These are phyloP conservation scores for Melieria picta DNA, from an alignment of 2,888 invertebrate species.

Conservation along the genomic window DNA sequence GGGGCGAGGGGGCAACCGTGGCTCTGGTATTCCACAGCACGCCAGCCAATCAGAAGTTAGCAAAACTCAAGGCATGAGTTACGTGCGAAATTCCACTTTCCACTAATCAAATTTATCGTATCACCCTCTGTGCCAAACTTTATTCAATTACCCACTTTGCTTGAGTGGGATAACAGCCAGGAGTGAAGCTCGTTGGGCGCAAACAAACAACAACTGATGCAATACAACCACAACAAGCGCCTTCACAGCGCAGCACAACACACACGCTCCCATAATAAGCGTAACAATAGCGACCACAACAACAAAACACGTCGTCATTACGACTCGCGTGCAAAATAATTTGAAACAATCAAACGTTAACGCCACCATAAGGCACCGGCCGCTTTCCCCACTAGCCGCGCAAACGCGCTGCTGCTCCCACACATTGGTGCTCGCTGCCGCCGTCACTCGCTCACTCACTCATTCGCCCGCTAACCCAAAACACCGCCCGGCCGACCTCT, in stretches of 20 bases:
- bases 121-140: constrained; percentile 52
- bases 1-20: too few species aligned
- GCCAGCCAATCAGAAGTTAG: not conserved
- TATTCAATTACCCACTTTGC: constrained; percentile 60
- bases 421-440: constrained; percentile 37
- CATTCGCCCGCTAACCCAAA: not conserved
- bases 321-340: constrained; percentile 59
- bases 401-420: constrained; percentile 25
- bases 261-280: not conserved
- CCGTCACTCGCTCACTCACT: constrained; percentile 1
- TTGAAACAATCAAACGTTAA: constrained; percentile 55
- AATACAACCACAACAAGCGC: not conserved
- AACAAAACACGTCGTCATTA: constrained; percentile 40
- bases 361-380: constrained; percentile 28
- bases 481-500: not conserved
- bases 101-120: constrained; percentile 61
- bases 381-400: not conserved
- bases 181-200: constrained; percentile 36
- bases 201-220: not conserved
- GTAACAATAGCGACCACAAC: constrained; percentile 13
- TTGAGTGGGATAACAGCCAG: constrained; percentile 46
- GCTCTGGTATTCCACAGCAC: not conserved
- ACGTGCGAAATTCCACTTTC: constrained; percentile 48
- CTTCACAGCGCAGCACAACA: not conserved
- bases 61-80: constrained; percentile 26